Percentiles rank a stretch among this genome's conserved stretches.
Evolutionary conservation across 2,797 vertebrate genomes (phyloP).

Genomic region (Malacoctenus gilli): DNA sequence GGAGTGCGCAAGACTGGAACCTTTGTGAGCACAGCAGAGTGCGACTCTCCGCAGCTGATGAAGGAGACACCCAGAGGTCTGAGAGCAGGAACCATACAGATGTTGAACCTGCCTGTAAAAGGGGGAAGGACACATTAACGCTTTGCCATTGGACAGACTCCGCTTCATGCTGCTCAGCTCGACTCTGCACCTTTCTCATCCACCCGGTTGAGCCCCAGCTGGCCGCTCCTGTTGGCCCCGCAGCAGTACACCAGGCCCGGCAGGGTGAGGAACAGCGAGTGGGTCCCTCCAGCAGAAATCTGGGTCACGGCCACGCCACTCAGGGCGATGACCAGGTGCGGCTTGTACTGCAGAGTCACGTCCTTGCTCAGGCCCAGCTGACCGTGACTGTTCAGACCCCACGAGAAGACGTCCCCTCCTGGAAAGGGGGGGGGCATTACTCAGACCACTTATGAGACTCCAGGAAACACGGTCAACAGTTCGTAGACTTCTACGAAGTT

Average conservation of each 20-base stretch:
- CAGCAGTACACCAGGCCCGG: conserved; percentile 88
- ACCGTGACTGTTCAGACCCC: conserved; percentile 88
- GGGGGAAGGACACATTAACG: too few relatives aligned
- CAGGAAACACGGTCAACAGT: too few relatives aligned
- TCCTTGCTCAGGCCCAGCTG: conserved; percentile 86
- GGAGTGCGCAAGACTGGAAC: too few relatives aligned
- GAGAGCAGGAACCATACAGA: conserved; percentile 76
- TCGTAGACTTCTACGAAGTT: too few relatives aligned
- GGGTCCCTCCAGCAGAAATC: conserved; percentile 84
- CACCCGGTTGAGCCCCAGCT: conserved; percentile 84
- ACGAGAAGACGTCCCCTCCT: conserved; percentile 87
- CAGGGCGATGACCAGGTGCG: conserved; percentile 74
- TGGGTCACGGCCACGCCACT: conserved; percentile 84
- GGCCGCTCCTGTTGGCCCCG: conserved; percentile 86
- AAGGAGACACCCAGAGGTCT: conserved; percentile 67
- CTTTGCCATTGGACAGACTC: too few relatives aligned
- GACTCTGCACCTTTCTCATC: conserved; percentile 80
- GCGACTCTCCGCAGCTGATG: conserved; percentile 82
- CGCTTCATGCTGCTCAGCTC: too few relatives aligned
- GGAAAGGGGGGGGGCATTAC: too few relatives aligned
- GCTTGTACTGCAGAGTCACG: conserved; percentile 2
- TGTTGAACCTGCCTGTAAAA: conserved; percentile 77
- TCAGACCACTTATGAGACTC: too few relatives aligned
- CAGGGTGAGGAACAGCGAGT: conserved; percentile 86
- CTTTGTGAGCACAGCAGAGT: conserved; percentile 81